These are phyloP conservation scores for Galerucella pusilla DNA, from an alignment of 2,888 invertebrate species.

Conservation along the genomic window DNA sequence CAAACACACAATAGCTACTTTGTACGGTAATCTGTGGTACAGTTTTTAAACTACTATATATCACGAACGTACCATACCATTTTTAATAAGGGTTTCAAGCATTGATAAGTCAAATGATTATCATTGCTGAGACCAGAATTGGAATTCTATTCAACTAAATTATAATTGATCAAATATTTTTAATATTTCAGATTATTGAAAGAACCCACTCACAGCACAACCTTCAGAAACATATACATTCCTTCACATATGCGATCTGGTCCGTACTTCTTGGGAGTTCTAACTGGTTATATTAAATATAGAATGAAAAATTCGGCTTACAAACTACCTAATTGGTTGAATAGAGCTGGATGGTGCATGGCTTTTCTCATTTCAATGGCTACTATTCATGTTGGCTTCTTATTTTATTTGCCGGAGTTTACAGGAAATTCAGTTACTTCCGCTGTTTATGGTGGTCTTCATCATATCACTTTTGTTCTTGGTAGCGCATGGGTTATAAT, in stretches of 20 bases:
- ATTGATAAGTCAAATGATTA: too few species aligned
- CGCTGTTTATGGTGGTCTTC: conserved; percentile 55
- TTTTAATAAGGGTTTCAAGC: too few species aligned
- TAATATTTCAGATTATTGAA: conserved; percentile 50
- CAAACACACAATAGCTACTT: too few species aligned
- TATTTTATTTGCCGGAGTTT: conserved; percentile 56
- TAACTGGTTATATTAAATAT: conserved; percentile 54
- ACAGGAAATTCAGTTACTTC: conserved; percentile 49
- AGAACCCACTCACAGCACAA: conserved; percentile 52
- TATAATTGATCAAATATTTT: background rate
- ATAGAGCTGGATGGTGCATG: conserved; percentile 51
- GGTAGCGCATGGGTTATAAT: conserved; percentile 56
- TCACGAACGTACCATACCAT: too few species aligned
- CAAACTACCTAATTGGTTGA: conserved; percentile 49
- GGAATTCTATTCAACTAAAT: too few species aligned
- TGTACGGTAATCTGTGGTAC: too few species aligned
- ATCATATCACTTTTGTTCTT: conserved; percentile 56
- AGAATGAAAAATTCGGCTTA: conserved; percentile 46
- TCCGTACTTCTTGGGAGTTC: conserved; percentile 57
- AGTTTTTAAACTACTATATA: too few species aligned
- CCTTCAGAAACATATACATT: conserved; percentile 54
- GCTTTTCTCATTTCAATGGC: conserved; percentile 42
- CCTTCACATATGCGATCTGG: conserved; percentile 56
- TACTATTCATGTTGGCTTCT: conserved; percentile 53
- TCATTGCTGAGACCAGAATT: too few species aligned